Evolutionary conservation across 2,113 vertebrate species (phyloP), one percentile per base, ranked within the genome.

Genomic region (Pangasianodon hypophthalmus): DNA sequence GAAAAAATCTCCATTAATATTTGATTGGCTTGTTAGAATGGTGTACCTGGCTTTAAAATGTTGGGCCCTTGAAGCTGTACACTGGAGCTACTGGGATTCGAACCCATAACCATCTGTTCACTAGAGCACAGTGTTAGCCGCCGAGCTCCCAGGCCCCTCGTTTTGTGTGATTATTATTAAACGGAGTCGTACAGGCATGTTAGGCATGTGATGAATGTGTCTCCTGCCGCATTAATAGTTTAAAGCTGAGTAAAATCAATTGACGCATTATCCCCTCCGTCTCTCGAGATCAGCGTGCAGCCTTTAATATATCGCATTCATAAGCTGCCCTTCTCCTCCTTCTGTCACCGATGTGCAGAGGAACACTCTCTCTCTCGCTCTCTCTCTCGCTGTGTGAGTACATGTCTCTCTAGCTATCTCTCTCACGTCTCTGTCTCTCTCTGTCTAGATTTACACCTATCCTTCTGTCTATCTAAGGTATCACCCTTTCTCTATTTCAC

Each of bases 231-330:
- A 86, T 93, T 94, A 94, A 93, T 92, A 94, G 88, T 93, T 93
- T 94, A 93, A 50, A 69, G 90, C 91, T 91, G 87, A 91, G 88
- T 93, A 93, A 94, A 94, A 95, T 94, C 93, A 93, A 95, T 95
- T 93, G 93, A 75, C n/a, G 90, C 90, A 92, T 95, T 93, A 94
- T 95, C 92, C 90, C 91, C 91, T 91, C 93, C 91, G 92, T 92
- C 94, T 93, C 87, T 84, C 89, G 92, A 94, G 93, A 94, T 93
- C 88, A 88, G 29, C 90, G 90, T 93, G 87, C 92, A 93, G 81
- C 77, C 89, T 92, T 94, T 95, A 92, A 95, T 95, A 95, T 94
- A 95, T 93, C 91, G 92, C 81, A 73, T 92, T 93, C 85, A 92
- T 95, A 95, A 95, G 95, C 91, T 52, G 86, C 89, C 84, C 84